Evolutionary conservation across 1,140 invertebrate genomes (phyloP).

Genomic region (Drosophila triauraria): DNA sequence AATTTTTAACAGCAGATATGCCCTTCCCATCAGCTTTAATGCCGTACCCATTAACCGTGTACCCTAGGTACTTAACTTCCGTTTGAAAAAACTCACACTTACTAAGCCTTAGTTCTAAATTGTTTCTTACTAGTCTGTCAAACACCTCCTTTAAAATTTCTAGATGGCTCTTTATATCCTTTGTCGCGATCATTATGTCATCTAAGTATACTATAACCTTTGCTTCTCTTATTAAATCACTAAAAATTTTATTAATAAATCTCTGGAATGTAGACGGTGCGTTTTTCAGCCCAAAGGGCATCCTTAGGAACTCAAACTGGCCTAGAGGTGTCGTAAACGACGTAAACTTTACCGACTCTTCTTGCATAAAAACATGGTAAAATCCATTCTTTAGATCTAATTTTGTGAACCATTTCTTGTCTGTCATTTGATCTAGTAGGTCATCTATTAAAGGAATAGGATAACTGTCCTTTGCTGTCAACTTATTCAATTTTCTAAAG

Average conservation of each 20-base stretch:
- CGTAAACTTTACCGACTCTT: neutral
- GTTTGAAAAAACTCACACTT: slow-evolving; percentile 7
- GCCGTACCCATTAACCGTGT: neutral
- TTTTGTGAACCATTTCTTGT: slow-evolving; percentile 4
- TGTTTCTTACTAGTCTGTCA: neutral
- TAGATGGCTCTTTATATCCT: neutral
- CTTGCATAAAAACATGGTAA: neutral
- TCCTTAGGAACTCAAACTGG: too few relatives aligned
- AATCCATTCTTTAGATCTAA: neutral
- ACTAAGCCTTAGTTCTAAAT: neutral
- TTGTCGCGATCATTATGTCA: neutral
- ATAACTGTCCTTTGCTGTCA: neutral
- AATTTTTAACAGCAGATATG: neutral
- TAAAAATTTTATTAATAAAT: neutral
- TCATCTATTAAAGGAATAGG: neutral
- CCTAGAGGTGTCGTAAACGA: neutral
- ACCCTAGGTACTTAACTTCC: neutral
- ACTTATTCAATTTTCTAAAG: neutral
- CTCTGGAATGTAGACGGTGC: neutral
- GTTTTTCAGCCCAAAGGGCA: too few relatives aligned
- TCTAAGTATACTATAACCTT: neutral
- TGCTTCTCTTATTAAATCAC: neutral
- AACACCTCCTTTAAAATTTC: neutral
- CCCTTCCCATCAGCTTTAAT: neutral
- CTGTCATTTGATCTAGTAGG: neutral